phyloP scores from a whole-genome alignment of 2,797 vertebrate genomes.

The Delichon dasypus region DNA sequence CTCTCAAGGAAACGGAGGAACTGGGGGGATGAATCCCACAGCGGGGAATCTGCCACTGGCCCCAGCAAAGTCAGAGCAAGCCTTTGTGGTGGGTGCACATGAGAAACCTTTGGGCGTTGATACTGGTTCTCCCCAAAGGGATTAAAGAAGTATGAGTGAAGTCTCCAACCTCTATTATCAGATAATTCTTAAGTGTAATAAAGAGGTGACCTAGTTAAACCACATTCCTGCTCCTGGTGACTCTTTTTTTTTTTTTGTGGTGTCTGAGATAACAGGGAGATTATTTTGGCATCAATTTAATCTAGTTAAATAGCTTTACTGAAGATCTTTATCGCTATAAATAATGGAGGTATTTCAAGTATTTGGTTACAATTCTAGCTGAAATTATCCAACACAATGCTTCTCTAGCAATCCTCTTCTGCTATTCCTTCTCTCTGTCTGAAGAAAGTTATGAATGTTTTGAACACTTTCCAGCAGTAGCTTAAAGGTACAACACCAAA shows the following conservation, averaged over 20 bases:
- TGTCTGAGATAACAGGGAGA: conserved; percentile 57
- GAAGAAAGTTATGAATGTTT: conserved; percentile 38
- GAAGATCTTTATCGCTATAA: conserved; percentile 64
- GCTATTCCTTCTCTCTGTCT: not conserved
- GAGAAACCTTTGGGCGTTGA: not conserved
- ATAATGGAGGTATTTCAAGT: conserved; percentile 58
- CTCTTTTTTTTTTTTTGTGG: conserved; percentile 5
- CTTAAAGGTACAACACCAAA: not conserved
- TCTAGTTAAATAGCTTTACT: conserved; percentile 58
- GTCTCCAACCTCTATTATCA: conserved; percentile 24
- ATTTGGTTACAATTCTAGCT: conserved; percentile 47
- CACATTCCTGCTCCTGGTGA: conserved; percentile 43
- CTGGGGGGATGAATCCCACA: not conserved
- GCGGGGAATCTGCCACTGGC: not conserved
- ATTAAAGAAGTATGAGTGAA: conserved; percentile 47
- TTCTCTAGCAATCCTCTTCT: not conserved
- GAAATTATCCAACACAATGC: conserved; percentile 26
- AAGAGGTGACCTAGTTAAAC: conserved; percentile 49
- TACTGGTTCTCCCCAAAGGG: not conserved
- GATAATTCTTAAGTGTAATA: conserved; percentile 46
- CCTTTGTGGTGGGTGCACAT: not conserved
- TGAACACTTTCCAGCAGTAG: conserved; percentile 4
- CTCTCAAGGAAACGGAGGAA: not conserved
- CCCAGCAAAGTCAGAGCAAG: not conserved
- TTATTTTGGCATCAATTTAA: conserved; percentile 67